Percentiles rank a stretch among this genome's conserved stretches.
phyloP scores from a whole-genome alignment of 2,888 invertebrate species.

The Leptopilina myrica region DNA sequence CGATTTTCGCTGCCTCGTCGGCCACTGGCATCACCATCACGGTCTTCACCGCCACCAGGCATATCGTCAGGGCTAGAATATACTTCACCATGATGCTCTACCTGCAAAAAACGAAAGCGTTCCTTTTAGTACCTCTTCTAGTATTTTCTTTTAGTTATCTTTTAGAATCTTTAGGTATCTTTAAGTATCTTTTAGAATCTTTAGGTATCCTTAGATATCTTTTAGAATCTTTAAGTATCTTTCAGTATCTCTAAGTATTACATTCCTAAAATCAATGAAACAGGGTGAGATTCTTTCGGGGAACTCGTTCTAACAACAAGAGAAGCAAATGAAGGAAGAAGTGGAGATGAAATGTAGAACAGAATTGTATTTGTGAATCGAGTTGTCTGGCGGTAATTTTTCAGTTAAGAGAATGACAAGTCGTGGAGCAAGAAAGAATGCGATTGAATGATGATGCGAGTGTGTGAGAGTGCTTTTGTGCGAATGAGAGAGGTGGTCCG shows the following conservation, averaged over 20 bases:
- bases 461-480: background rate
- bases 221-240: too few relatives aligned
- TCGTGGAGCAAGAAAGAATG: background rate
- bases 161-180: too few relatives aligned
- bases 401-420: conserved; percentile 15
- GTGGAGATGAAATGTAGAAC: conserved; percentile 2
- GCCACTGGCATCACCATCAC: conserved; percentile 81
- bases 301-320: too few relatives aligned
- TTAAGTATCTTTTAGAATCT: too few relatives aligned
- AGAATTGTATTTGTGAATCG: conserved; percentile 53
- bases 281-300: too few relatives aligned
- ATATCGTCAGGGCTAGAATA: conserved; percentile 73
- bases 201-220: too few relatives aligned
- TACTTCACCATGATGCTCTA: conserved; percentile 78
- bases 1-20: conserved; percentile 76
- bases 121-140: too few relatives aligned
- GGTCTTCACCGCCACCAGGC: conserved; percentile 80
- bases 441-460: conserved; percentile 41
- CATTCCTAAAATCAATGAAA: too few relatives aligned
- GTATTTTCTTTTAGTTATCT: too few relatives aligned
- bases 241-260: too few relatives aligned
- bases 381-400: conserved; percentile 39
- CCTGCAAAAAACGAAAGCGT: conserved; percentile 69
- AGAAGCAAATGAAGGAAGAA: too few relatives aligned
- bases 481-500: conserved; percentile 47